Evolutionary conservation across 2,113 vertebrate genomes (phyloP).

Genomic region (Mormoops blainvillei): DNA sequence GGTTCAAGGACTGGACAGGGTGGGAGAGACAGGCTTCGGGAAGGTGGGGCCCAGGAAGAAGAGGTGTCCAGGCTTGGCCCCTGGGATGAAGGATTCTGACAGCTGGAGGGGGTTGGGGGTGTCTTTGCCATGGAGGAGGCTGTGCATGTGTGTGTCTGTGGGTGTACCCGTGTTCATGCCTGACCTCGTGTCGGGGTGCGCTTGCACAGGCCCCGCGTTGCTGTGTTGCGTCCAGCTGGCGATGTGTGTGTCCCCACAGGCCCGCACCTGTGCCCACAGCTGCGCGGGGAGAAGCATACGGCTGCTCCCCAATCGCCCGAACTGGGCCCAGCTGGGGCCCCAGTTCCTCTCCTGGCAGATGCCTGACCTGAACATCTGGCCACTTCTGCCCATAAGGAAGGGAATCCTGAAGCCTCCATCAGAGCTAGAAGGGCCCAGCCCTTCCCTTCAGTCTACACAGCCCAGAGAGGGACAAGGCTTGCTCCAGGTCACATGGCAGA

Average conservation of each 20-base stretch:
- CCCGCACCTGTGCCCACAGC: slow-evolving; percentile 37
- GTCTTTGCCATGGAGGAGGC: not conserved
- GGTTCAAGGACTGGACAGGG: not conserved
- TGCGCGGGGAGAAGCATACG: not conserved
- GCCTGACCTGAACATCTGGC: slow-evolving; percentile 44
- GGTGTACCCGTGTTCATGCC: not conserved
- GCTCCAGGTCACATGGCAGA: not conserved
- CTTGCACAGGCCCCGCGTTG: not conserved
- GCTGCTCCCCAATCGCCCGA: not conserved
- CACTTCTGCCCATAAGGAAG: slow-evolving; percentile 12
- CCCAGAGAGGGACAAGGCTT: not conserved
- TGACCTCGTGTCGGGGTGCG: rapidly evolving
- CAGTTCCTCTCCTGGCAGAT: not conserved
- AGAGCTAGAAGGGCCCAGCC: not conserved
- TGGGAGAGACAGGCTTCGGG: not conserved
- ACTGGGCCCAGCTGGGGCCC: slow-evolving; percentile 3
- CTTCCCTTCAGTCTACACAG: rapidly evolving
- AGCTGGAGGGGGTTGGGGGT: not conserved
- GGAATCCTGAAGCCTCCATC: not conserved
- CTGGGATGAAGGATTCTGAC: not conserved
- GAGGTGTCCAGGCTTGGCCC: not conserved
- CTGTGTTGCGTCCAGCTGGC: not conserved
- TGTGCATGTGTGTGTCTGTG: not conserved
- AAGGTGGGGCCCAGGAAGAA: not conserved
- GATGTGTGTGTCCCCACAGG: not conserved